phyloP scores from a whole-genome alignment of 1,140 invertebrate genomes.

The Halictus rubicundus region DNA sequence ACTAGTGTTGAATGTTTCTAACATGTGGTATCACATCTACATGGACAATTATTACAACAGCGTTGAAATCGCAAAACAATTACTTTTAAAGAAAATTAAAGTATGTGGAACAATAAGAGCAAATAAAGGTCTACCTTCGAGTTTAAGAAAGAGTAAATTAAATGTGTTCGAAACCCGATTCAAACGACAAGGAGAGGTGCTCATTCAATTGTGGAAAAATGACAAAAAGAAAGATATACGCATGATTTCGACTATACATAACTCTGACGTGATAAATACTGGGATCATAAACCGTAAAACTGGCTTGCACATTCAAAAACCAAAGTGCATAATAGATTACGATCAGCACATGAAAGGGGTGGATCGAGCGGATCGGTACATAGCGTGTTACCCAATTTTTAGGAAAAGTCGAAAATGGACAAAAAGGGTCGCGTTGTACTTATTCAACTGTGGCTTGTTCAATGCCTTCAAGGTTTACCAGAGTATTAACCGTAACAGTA shows the following conservation, averaged over 20 bases:
- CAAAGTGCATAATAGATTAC: background rate
- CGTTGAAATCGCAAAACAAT: background rate
- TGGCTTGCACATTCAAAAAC: background rate
- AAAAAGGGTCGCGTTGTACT: background rate
- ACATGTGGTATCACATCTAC: background rate
- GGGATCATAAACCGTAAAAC: background rate
- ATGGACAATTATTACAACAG: background rate
- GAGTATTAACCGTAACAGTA: background rate
- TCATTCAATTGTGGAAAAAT: background rate
- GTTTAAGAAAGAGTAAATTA: background rate
- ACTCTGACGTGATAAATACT: background rate
- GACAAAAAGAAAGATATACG: background rate
- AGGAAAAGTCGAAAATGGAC: background rate
- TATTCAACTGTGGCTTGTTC: background rate
- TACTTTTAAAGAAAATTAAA: constrained; percentile 1
- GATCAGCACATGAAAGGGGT: background rate
- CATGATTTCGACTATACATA: background rate
- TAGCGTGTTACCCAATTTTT: background rate
- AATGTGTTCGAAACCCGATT: background rate
- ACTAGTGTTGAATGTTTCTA: background rate
- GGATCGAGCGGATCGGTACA: background rate
- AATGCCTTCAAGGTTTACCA: background rate
- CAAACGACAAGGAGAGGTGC: background rate
- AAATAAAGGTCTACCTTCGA: background rate
- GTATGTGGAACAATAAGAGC: background rate